These are phyloP conservation scores for Urocolius indicus DNA, from an alignment of 2,113 vertebrate genomes.

Conservation along the genomic window DNA sequence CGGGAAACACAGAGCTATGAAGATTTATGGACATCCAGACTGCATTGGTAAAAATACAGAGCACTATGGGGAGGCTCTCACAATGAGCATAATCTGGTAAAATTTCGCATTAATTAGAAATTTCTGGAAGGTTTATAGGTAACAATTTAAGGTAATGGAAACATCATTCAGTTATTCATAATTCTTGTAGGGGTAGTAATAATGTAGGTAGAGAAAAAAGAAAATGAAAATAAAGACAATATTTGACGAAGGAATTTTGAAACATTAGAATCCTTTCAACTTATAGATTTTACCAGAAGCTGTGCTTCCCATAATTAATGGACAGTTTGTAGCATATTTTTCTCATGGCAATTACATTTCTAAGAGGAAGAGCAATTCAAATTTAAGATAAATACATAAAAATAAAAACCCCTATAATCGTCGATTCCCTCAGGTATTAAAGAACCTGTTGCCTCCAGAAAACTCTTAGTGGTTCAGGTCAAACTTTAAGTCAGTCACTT, in stretches of 20 bases:
- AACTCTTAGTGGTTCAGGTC: not conserved
- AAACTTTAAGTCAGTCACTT: not conserved
- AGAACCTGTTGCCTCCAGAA: not conserved
- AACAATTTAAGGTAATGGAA: conserved; percentile 15
- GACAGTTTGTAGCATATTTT: not conserved
- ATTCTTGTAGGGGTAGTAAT: not conserved
- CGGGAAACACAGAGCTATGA: not conserved
- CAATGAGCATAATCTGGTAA: not conserved
- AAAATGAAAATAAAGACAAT: not conserved
- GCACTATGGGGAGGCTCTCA: not conserved
- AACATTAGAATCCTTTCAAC: not conserved
- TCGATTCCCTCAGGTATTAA: not conserved
- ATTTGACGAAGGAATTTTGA: not conserved
- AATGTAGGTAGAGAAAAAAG: not conserved
- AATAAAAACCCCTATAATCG: too few species aligned
- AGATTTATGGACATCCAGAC: not conserved
- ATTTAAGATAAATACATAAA: not conserved
- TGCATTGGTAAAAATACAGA: not conserved
- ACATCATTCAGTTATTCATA: not conserved
- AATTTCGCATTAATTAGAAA: conserved; percentile 31
- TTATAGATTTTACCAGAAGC: not conserved
- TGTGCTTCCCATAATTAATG: not conserved
- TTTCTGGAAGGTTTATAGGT: not conserved
- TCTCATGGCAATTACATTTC: not conserved
- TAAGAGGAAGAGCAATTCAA: not conserved